Evolutionary conservation across 2,888 invertebrate species (phyloP).

Genomic region (Phyllotreta striolata): DNA sequence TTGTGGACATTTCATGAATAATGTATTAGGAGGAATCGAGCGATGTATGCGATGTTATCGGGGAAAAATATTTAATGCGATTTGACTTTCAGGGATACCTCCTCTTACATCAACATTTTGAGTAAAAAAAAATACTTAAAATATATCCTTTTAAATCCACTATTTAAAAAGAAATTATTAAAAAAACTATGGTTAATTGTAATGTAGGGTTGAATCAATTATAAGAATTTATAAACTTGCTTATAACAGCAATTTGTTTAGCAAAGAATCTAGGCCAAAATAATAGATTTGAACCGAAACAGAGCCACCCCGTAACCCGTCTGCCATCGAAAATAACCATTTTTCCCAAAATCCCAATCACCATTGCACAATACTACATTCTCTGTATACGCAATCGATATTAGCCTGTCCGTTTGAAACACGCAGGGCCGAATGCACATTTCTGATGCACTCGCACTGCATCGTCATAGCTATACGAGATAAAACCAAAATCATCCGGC

Average conservation of each 20-base stretch:
- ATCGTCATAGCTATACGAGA: slow-evolving; percentile 37
- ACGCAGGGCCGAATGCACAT: slow-evolving; percentile 46
- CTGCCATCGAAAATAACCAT: slow-evolving; percentile 39
- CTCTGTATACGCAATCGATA: slow-evolving; percentile 48
- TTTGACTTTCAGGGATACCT: too few species aligned
- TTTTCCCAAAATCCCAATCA: slow-evolving; percentile 42
- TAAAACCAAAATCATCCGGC: slow-evolving; percentile 40
- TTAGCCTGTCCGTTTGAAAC: slow-evolving; percentile 46
- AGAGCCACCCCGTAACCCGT: slow-evolving; percentile 29
- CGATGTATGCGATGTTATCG: background rate
- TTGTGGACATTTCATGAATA: slow-evolving; percentile 17
- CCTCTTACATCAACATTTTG: too few species aligned
- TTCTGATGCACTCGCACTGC: slow-evolving; percentile 45
- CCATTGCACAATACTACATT: slow-evolving; percentile 44
- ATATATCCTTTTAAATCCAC: too few species aligned
- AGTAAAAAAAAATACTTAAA: too few species aligned
- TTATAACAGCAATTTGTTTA: background rate
- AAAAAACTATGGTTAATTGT: too few species aligned
- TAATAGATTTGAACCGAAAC: background rate
- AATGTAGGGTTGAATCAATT: too few species aligned
- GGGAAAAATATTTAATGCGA: background rate
- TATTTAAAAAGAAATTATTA: too few species aligned
- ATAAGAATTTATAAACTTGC: too few species aligned
- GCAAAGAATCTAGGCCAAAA: slow-evolving; percentile 1
- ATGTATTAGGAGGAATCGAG: background rate